A percentile compares a stretch with the other conserved stretches of the same genome.
Conservation (phyloP, 2,888 invertebrate genomes). For the Polyommatus iphigenia region DNA sequence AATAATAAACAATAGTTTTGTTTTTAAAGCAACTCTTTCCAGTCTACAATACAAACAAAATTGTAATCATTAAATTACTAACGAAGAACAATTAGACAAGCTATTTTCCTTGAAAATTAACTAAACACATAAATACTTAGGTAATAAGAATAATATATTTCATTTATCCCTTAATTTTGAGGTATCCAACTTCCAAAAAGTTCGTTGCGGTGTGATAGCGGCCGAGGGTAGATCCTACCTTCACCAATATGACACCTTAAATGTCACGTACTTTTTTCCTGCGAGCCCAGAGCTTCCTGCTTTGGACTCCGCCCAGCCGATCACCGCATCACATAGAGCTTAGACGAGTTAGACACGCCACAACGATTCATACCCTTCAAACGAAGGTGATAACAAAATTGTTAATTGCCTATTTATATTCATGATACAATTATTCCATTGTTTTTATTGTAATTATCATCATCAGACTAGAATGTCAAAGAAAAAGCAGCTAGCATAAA, state of each 20-base stretch:
- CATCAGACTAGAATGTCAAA: neutral
- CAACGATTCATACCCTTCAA: constrained; percentile 20
- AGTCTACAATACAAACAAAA: too few relatives aligned
- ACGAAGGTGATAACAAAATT: constrained; percentile 5
- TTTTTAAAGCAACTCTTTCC: too few relatives aligned
- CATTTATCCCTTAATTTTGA: neutral
- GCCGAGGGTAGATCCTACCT: constrained; percentile 28
- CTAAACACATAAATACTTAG: too few relatives aligned
- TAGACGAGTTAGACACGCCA: constrained; percentile 42
- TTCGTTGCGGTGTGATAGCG: constrained; percentile 33
- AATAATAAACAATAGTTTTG: too few relatives aligned
- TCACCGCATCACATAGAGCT: constrained; percentile 45
- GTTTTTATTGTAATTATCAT: neutral
- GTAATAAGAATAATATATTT: too few relatives aligned
- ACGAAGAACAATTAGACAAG: too few relatives aligned
- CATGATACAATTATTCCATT: constrained; percentile 7
- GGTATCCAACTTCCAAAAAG: neutral
- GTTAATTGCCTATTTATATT: constrained; percentile 1
- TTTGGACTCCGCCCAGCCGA: constrained; percentile 53
- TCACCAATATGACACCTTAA: constrained; percentile 45
- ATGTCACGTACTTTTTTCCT: constrained; percentile 58
- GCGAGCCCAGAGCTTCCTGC: constrained; percentile 55
- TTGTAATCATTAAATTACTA: too few relatives aligned
- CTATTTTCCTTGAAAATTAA: too few relatives aligned
- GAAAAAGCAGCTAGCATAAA: neutral